phyloP scores from a whole-genome alignment of 2,113 vertebrate species.

The Platycercus adscitus region DNA sequence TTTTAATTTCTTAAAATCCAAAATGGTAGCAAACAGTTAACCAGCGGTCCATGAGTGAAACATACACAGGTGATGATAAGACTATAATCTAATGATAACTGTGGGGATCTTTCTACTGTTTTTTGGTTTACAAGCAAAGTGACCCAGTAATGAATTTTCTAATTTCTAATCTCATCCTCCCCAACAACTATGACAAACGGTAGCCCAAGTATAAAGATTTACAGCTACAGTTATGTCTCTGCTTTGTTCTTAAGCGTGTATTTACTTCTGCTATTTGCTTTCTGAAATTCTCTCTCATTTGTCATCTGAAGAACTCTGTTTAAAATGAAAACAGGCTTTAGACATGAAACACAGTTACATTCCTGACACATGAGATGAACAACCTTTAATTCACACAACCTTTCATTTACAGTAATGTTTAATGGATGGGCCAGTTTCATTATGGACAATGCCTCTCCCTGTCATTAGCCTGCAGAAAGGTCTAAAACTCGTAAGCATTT shows the following conservation, averaged over 20 bases:
- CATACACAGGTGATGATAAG: not conserved
- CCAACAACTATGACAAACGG: conserved; percentile 13
- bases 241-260: conserved; percentile 65
- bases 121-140: not conserved
- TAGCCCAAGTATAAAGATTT: conserved; percentile 40
- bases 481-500: conserved; percentile 32
- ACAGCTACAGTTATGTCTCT: conserved; percentile 44
- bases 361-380: conserved; percentile 79
- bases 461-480: conserved; percentile 71
- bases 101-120: not conserved
- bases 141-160: not conserved
- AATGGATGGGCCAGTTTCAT: conserved; percentile 69
- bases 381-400: conserved; percentile 80
- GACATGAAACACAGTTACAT: conserved; percentile 77
- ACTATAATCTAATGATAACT: not conserved
- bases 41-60: not conserved
- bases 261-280: conserved; percentile 73
- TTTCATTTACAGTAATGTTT: conserved; percentile 60
- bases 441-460: conserved; percentile 70
- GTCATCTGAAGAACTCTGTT: conserved; percentile 59
- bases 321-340: conserved; percentile 70
- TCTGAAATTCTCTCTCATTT: conserved; percentile 72
- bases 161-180: not conserved
- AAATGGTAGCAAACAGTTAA: not conserved
- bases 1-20: not conserved